These are phyloP conservation scores for Camponotus pennsylvanicus DNA, from an alignment of 1,140 invertebrate genomes.

Conservation along the genomic window DNA sequence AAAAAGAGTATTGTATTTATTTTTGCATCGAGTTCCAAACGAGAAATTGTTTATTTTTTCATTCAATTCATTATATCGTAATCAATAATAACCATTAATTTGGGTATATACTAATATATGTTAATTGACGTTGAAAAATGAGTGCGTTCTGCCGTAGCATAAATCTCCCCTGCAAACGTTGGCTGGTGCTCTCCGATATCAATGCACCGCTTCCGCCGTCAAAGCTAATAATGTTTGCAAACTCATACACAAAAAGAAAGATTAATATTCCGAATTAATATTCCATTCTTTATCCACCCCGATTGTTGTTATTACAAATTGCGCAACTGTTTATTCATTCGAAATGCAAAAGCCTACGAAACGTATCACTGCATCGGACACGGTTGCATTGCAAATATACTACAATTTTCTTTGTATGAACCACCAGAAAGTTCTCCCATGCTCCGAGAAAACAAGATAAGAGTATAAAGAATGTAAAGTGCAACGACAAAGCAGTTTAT, in stretches of 20 bases:
- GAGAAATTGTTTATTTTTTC: neutral
- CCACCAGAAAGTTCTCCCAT: neutral
- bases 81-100: constrained; percentile 33
- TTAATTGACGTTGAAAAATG: constrained; percentile 48
- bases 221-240: constrained; percentile 43
- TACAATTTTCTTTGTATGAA: neutral
- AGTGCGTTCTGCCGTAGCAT: neutral
- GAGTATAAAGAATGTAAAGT: neutral
- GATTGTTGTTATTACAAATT: constrained; percentile 41
- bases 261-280: constrained; percentile 33
- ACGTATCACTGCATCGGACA: neutral
- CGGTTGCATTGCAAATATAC: constrained; percentile 1
- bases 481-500: neutral
- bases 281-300: neutral
- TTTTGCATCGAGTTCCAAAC: neutral
- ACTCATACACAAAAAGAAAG: constrained; percentile 28
- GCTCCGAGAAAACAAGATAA: neutral
- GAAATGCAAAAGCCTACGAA: constrained; percentile 2
- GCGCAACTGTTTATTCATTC: constrained; percentile 28
- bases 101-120: constrained; percentile 5
- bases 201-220: constrained; percentile 33
- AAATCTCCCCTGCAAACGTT: constrained; percentile 7
- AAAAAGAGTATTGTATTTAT: neutral
- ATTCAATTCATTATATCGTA: neutral
- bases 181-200: constrained; percentile 26